Evolutionary conservation across 2,113 vertebrate species (phyloP).

Genomic region (Xiphophorus maculatus): DNA sequence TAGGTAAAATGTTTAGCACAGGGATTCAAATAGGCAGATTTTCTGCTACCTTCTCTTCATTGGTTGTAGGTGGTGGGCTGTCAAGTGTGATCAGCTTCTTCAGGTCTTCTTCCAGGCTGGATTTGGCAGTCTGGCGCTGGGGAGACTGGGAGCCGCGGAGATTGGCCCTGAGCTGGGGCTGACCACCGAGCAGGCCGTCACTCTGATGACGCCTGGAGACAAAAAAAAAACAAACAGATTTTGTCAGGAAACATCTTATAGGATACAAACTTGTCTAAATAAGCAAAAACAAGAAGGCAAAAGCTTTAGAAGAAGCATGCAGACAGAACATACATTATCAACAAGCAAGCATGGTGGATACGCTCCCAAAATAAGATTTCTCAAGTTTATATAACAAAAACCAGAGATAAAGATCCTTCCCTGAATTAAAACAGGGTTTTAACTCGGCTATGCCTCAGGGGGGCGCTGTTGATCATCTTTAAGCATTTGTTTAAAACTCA

Average conservation of each 20-base stretch:
- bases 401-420: too few relatives aligned
- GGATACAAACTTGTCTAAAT: background rate
- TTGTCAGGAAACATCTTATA: background rate
- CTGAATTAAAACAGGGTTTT: background rate
- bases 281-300: background rate
- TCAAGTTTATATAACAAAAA: background rate
- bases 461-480: slow-evolving; percentile 43
- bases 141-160: slow-evolving; percentile 92
- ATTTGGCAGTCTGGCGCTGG: slow-evolving; percentile 86
- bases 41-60: slow-evolving; percentile 88
- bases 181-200: slow-evolving; percentile 87
- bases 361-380: background rate
- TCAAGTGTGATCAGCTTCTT: slow-evolving; percentile 94
- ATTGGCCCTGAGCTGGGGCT: slow-evolving; percentile 88
- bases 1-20: too few relatives aligned
- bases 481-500: background rate
- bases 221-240: slow-evolving; percentile 15
- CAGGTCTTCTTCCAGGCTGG: slow-evolving; percentile 92
- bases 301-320: background rate
- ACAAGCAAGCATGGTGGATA: background rate
- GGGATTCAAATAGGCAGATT: background rate
- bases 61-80: slow-evolving; percentile 85
- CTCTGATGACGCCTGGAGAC: slow-evolving; percentile 90
- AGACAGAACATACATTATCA: background rate
- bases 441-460: slow-evolving; percentile 47